Evolutionary conservation across 2,797 vertebrate genomes (phyloP).

Genomic region (Megaceryle alcyon): DNA sequence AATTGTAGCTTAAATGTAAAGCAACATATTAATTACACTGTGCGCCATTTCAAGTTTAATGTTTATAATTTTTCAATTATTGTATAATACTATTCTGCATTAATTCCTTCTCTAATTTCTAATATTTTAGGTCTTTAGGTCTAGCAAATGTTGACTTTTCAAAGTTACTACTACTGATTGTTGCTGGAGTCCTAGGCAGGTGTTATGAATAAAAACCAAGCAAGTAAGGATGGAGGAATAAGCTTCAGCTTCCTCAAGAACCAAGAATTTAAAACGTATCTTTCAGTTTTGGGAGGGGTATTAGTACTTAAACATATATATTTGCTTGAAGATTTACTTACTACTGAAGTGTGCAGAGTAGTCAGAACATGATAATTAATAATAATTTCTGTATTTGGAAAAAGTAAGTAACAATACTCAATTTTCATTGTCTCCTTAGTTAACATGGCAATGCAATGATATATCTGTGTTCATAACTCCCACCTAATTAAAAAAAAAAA

Average conservation of each 20-base stretch:
- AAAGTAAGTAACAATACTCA: neutral
- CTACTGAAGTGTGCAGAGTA: neutral
- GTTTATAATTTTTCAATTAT: neutral
- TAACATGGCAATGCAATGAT: neutral
- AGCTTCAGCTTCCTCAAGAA: neutral
- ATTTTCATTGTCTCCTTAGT: neutral
- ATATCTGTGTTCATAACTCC: neutral
- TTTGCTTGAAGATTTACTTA: neutral
- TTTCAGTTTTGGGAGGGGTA: fast-evolving
- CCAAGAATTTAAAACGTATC: neutral
- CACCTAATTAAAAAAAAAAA: neutral
- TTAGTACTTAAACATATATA: neutral
- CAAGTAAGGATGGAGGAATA: neutral
- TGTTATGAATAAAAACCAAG: neutral
- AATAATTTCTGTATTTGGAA: neutral
- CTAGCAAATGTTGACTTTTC: neutral
- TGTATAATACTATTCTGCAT: neutral
- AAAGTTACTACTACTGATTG: neutral
- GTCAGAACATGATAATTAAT: neutral
- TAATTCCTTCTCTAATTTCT: neutral
- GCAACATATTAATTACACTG: neutral
- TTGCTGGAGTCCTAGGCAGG: neutral
- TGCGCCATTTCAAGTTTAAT: neutral
- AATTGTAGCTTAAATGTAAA: neutral
- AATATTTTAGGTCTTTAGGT: neutral